Conservation (phyloP, 1,140 invertebrate species). For the Lutraria rhynchaena region DNA sequence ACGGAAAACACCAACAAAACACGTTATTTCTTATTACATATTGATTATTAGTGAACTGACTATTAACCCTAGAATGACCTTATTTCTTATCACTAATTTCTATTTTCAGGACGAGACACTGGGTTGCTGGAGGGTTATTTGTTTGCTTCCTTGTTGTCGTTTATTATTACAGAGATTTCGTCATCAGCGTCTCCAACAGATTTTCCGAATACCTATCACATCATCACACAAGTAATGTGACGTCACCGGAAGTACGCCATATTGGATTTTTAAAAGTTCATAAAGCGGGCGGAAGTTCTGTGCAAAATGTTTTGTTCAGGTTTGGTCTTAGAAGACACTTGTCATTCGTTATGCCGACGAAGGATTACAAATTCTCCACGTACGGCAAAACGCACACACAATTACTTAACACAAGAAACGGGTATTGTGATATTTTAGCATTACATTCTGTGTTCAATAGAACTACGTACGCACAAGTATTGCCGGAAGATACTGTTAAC, state of each 20-base stretch:
- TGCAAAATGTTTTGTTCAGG: conserved; percentile 60
- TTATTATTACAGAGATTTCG: conserved; percentile 5
- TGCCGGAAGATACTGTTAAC: conserved; percentile 50
- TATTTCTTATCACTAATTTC: too few species aligned
- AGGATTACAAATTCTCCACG: conserved; percentile 46
- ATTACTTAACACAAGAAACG: conserved; percentile 19
- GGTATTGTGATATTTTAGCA: conserved; percentile 56
- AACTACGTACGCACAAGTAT: conserved; percentile 10
- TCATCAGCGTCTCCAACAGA: conserved; percentile 10
- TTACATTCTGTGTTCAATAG: conserved; percentile 51
- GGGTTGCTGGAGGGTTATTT: background rate
- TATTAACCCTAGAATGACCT: too few species aligned
- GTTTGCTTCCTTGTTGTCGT: background rate
- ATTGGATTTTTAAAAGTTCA: conserved; percentile 64
- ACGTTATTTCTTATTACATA: too few species aligned
- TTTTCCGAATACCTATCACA: background rate
- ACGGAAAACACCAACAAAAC: too few species aligned
- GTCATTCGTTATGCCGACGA: conserved; percentile 50
- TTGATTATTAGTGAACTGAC: too few species aligned
- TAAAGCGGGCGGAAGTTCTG: conserved; percentile 61
- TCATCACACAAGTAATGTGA: background rate
- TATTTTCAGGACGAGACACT: conserved; percentile 16
- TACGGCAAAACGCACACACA: background rate
- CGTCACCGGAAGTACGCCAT: conserved; percentile 45
- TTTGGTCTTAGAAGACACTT: conserved; percentile 52